phyloP scores from a whole-genome alignment of 2,797 vertebrate genomes.

The Melanotaenia trifasciata region DNA sequence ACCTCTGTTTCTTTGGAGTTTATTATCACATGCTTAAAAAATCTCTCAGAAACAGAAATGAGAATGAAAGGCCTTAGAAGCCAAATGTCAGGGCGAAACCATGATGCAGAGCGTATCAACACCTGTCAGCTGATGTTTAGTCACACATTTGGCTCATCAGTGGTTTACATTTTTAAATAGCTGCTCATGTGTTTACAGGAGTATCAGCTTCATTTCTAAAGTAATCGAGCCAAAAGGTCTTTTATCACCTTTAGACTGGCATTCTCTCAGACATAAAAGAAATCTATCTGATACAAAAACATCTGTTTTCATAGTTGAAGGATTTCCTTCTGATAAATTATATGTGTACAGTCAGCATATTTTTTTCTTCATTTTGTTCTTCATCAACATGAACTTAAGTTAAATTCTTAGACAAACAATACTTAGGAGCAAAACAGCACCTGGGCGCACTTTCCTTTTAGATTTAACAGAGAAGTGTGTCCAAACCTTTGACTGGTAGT shows the following conservation, averaged over 20 bases:
- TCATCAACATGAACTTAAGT: background rate
- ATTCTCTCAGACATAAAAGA: background rate
- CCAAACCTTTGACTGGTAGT: no score
- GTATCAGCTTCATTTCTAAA: background rate
- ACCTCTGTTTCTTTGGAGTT: no score
- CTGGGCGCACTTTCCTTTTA: no score
- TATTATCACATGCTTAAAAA: no score
- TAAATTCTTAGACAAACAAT: background rate
- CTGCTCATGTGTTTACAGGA: no score
- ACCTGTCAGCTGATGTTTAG: constrained; percentile 26
- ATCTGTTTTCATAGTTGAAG: background rate
- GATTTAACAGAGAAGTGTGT: no score
- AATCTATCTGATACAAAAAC: background rate
- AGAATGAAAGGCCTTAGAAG: constrained; percentile 6
- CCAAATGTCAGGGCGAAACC: constrained; percentile 1
- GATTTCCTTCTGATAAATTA: no score
- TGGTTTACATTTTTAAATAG: no score
- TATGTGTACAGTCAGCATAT: no score
- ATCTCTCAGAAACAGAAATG: constrained; percentile 34
- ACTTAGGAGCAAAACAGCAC: background rate
- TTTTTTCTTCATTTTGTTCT: background rate
- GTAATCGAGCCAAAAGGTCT: background rate
- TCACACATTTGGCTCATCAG: background rate
- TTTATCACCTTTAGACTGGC: background rate
- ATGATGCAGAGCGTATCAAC: constrained; percentile 15